A percentile compares a stretch with the other conserved stretches of the same genome.
Conservation (phyloP, 2,797 vertebrate species). For the Carduelis carduelis region DNA sequence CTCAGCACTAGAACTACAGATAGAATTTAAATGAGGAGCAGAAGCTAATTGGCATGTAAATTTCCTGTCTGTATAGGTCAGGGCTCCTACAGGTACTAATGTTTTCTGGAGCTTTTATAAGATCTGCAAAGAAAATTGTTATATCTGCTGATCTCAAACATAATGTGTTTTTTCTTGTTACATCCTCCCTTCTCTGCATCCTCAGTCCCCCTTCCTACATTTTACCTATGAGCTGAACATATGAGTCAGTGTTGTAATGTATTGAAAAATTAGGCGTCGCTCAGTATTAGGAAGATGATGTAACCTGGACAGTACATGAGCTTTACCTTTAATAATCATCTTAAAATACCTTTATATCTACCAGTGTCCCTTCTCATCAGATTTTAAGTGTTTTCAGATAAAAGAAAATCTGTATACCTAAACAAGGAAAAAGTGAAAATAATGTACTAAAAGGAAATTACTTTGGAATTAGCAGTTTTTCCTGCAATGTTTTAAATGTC, state of each 20-base stretch:
- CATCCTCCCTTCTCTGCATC: not conserved
- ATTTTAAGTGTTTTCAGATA: not conserved
- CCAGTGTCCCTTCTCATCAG: not conserved
- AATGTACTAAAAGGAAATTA: not conserved
- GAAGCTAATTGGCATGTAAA: not conserved
- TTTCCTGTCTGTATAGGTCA: fast-evolving
- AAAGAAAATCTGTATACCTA: not conserved
- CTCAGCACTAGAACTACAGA: not conserved
- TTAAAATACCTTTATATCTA: not conserved
- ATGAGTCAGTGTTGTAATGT: not conserved
- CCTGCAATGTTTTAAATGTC: not conserved
- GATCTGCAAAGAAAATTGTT: not conserved
- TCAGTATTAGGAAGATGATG: not conserved
- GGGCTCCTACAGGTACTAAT: not conserved
- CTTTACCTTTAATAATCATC: not conserved
- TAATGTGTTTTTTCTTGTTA: not conserved
- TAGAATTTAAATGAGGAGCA: not conserved
- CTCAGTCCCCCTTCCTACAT: not conserved
- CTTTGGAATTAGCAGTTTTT: not conserved
- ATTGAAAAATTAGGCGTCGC: not conserved
- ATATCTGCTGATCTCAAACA: not conserved
- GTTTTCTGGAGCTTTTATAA: not conserved
- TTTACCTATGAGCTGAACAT: not conserved
- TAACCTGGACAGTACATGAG: not conserved
- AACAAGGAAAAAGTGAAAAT: not conserved